These are phyloP conservation scores for Anolis sagrei DNA, from an alignment of 2,113 vertebrate genomes.

Conservation along the genomic window DNA sequence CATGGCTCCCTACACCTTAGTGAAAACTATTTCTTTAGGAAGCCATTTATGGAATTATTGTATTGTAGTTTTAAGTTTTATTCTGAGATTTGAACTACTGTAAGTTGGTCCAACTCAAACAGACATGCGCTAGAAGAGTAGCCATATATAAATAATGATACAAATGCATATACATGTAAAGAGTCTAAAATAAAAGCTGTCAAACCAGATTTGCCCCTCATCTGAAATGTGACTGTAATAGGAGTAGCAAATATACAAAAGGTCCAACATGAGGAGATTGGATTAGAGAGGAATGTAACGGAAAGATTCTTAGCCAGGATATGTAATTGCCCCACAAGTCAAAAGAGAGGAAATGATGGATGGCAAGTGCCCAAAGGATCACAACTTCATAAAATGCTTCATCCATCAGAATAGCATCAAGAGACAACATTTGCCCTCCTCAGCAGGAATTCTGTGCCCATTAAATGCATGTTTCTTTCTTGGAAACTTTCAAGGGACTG, in stretches of 20 bases:
- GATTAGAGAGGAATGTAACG: not conserved
- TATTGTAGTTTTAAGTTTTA: not conserved
- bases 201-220: not conserved
- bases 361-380: constrained; percentile 13
- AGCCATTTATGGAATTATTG: too few species aligned
- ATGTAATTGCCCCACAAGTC: not conserved
- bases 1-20: not conserved
- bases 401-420: constrained; percentile 7
- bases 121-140: not conserved
- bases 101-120: not conserved
- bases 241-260: not conserved
- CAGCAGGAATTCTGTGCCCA: not conserved
- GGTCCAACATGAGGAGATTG: not conserved
- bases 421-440: not conserved
- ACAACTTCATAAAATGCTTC: constrained; percentile 22
- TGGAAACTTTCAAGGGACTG: too few species aligned
- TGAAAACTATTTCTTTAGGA: not conserved
- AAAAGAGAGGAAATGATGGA: constrained; percentile 7
- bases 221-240: not conserved
- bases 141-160: not conserved
- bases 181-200: not conserved
- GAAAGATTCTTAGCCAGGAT: not conserved
- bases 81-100: not conserved
- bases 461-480: too few species aligned
- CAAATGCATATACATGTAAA: not conserved